These are phyloP conservation scores for Bombus confusus DNA, from an alignment of 1,140 invertebrate genomes.

Conservation along the genomic window DNA sequence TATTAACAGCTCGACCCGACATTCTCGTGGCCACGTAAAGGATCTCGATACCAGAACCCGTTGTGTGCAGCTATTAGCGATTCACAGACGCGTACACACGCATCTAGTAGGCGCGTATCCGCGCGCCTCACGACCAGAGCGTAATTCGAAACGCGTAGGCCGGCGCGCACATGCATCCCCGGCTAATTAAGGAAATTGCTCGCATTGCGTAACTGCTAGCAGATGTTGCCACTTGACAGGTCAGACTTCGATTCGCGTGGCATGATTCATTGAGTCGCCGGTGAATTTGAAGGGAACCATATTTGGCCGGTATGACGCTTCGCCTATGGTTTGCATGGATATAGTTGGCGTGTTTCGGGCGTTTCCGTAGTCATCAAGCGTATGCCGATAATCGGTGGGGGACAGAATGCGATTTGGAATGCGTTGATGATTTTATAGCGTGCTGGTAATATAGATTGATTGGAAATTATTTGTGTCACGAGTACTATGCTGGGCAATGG, in stretches of 20 bases:
- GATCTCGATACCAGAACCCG: slow-evolving; percentile 19
- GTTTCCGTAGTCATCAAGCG: neutral
- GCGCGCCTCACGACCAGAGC: neutral
- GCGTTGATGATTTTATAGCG: neutral
- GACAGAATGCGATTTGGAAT: neutral
- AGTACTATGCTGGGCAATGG: too few relatives aligned
- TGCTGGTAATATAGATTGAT: neutral
- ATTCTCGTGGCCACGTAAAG: slow-evolving; percentile 48
- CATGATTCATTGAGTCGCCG: neutral
- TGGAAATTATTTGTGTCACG: neutral
- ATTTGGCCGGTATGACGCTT: neutral
- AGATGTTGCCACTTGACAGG: slow-evolving; percentile 13
- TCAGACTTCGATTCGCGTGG: neutral
- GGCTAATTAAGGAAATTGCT: slow-evolving; percentile 66
- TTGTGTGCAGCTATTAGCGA: neutral
- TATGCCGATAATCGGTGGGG: neutral
- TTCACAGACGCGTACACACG: slow-evolving; percentile 3
- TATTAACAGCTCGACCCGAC: slow-evolving; percentile 41
- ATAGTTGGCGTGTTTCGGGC: neutral
- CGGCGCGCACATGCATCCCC: slow-evolving; percentile 2
- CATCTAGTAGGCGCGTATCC: neutral
- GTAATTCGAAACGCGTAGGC: slow-evolving; percentile 37
- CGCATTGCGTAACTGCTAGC: slow-evolving; percentile 49
- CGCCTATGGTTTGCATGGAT: neutral
- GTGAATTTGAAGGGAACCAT: slow-evolving; percentile 6